Base-by-base conservation (phyloP, 2,797 vertebrate genomes). In the Argentina silus region DNA sequence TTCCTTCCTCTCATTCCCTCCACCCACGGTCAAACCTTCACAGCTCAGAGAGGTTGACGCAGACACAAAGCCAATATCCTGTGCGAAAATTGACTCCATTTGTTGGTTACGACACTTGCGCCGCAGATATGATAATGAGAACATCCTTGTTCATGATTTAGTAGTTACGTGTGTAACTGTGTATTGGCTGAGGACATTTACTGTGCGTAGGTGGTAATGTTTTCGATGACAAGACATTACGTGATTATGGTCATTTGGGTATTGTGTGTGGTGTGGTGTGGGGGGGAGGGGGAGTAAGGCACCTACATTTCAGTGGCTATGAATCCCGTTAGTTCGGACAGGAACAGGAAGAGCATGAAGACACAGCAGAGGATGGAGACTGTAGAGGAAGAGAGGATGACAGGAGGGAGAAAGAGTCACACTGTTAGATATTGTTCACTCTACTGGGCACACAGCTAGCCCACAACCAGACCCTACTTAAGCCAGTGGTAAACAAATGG, bases 221-320 rank as follows among this genome's bases (percentile, higher is more conserved):
- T 42, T 1, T 0, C 14, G 36, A 17, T 15, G 3, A n/a, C 36
- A 7, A 27, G 36, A 43, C n/a, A n/a, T 63, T 15, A 43, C 14
- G 27, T 36, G 12, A 14, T 62, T 6, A 42, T 27, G 1, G 12
- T 61, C 12, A 3, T 42, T 23, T 12, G 10, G 27, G 10, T 12
- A 14, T 69, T 55, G 21, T 67, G 42, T 36, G 57, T 48, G 47
- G 19, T 48, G n/a, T 19, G 17, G 0, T 42, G 60, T 1, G 75
- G 8, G 51, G 17, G 67, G 42, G 53, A 36, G 69, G 19, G 44
- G 6, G 11, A 17, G 21, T n/a, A 15, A 4, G 15, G 72, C 91
- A 98, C 98, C 90, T 95, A 99, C 98, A 99, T 96, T 95, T 99
- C 98, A 85, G 96, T 99, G 67, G 96, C 95, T 91, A 99, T 97